A percentile compares a stretch with the other conserved stretches of the same genome.
These are phyloP conservation scores for Phasia obesa DNA, from an alignment of 2,888 invertebrate species.

Conservation along the genomic window DNA sequence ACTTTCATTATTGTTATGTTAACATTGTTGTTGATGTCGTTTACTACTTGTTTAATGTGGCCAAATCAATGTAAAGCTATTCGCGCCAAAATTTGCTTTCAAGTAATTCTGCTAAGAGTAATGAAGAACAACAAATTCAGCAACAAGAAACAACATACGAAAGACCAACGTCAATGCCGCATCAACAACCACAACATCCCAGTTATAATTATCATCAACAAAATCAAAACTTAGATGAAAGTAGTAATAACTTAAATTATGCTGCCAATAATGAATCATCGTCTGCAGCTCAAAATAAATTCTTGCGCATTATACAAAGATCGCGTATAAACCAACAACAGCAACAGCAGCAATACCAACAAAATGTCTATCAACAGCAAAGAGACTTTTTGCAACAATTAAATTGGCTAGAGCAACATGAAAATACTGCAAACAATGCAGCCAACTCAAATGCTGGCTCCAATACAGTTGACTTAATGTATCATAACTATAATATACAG, in stretches of 20 bases:
- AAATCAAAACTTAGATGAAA: slow-evolving; percentile 63
- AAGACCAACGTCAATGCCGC: slow-evolving; percentile 49
- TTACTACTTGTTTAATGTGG: slow-evolving; percentile 44
- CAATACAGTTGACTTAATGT: slow-evolving; percentile 55
- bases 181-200: slow-evolving; percentile 66
- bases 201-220: slow-evolving; percentile 70
- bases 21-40: slow-evolving; percentile 52
- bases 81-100: slow-evolving; percentile 94
- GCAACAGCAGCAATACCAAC: slow-evolving; percentile 75
- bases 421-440: slow-evolving; percentile 61
- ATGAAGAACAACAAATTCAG: slow-evolving; percentile 85
- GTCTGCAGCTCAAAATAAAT: slow-evolving; percentile 62
- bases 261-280: slow-evolving; percentile 73
- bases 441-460: slow-evolving; percentile 9
- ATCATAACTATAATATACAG: slow-evolving; percentile 68
- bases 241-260: slow-evolving; percentile 84
- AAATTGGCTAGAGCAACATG: slow-evolving; percentile 71
- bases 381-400: slow-evolving; percentile 77
- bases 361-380: slow-evolving; percentile 71
- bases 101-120: slow-evolving; percentile 86
- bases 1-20: slow-evolving; percentile 37
- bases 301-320: slow-evolving; percentile 68
- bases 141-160: slow-evolving; percentile 78
- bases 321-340: slow-evolving; percentile 73
- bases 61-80: slow-evolving; percentile 85